These are phyloP conservation scores for Drosophila obscura DNA, from an alignment of 1,140 invertebrate species.

Conservation along the genomic window DNA sequence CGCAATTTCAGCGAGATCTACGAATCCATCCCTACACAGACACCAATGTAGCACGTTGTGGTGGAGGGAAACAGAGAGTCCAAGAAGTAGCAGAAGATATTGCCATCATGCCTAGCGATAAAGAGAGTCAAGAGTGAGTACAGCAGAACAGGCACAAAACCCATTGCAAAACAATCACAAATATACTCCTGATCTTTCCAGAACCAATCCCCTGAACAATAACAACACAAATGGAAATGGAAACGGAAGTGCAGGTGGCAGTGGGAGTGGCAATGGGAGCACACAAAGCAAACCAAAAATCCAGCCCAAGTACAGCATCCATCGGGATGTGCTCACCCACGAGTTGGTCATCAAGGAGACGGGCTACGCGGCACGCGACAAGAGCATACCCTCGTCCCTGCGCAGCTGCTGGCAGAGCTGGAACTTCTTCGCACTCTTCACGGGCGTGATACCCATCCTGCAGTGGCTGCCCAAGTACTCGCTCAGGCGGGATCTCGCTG, in stretches of 20 bases:
- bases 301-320: conserved; percentile 74
- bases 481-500: conserved; percentile 86
- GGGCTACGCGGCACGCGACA: conserved; percentile 76
- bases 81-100: conserved; percentile 34
- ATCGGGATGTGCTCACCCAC: conserved; percentile 78
- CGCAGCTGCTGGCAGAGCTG: conserved; percentile 65
- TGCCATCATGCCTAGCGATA: conserved; percentile 56
- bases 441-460: conserved; percentile 86
- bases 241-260: conserved; percentile 23
- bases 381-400: conserved; percentile 74
- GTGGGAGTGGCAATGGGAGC: conserved; percentile 16
- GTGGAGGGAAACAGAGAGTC: conserved; percentile 18
- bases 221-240: conserved; percentile 49
- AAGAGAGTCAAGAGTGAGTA: conserved; percentile 64
- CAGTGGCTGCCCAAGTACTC: conserved; percentile 90
- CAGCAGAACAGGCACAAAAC: not conserved
- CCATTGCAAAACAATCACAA: not conserved
- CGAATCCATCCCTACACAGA: conserved; percentile 57
- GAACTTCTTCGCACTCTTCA: conserved; percentile 71
- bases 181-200: conserved; percentile 4
- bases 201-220: conserved; percentile 69
- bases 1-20: conserved; percentile 54
- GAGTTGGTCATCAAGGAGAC: conserved; percentile 80
- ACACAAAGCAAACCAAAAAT: conserved; percentile 70
- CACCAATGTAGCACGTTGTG: conserved; percentile 55